Conservation (phyloP, 2,888 invertebrate genomes). For the Salpingus planirostris region DNA sequence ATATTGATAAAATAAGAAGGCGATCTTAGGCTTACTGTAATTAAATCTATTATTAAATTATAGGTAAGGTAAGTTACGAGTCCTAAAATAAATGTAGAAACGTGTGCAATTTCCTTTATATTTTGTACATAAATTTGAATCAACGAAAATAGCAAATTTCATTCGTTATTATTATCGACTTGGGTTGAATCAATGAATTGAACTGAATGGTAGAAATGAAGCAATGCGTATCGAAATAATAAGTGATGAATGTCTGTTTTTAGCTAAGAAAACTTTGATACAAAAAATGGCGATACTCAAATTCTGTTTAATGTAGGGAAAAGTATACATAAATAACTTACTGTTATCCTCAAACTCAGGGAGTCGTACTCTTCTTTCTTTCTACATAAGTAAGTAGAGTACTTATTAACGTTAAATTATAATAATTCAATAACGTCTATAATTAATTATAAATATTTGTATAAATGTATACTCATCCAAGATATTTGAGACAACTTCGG, state of each 20-base stretch:
- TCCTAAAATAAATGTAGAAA: no score
- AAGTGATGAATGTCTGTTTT: constrained; percentile 6
- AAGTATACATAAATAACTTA: constrained; percentile 19
- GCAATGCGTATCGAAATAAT: constrained; percentile 1
- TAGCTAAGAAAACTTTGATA: constrained; percentile 4
- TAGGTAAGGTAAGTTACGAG: no score
- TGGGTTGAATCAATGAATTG: no score
- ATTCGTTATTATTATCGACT: no score
- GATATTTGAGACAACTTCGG: constrained; percentile 10
- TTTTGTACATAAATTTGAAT: no score
- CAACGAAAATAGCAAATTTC: no score
- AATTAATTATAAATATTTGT: constrained; percentile 19
- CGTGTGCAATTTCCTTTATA: no score
- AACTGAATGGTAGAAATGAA: no score
- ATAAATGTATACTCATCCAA: constrained; percentile 23
- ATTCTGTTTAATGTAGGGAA: constrained; percentile 20
- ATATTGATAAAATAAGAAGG: no score
- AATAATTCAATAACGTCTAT: neutral
- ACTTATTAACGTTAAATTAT: constrained; percentile 16
- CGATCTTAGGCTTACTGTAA: no score
- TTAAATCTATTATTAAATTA: no score
- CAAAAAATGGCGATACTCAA: constrained; percentile 16
- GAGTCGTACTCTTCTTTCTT: constrained; percentile 20
- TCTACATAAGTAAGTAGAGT: constrained; percentile 3
- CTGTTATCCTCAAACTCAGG: constrained; percentile 31